Evolutionary conservation across 2,888 invertebrate species (phyloP).

Genomic region (Aspidiotus destructor): DNA sequence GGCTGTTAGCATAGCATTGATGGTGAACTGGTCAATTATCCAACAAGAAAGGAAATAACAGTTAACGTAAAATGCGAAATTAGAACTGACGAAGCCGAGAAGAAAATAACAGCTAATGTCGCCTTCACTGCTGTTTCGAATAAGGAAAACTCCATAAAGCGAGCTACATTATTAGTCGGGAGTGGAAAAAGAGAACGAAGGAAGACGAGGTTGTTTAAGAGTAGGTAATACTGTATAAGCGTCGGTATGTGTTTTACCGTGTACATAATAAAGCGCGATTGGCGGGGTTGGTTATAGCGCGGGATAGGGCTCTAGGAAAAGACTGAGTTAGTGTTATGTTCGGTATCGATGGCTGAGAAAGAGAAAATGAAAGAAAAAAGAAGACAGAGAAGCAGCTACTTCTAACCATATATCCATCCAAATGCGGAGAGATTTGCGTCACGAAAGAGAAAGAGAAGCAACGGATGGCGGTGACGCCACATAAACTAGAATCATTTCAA

Average conservation of each 20-base stretch:
- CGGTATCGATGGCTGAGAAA: conserved; percentile 31
- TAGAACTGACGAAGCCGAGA: conserved; percentile 30
- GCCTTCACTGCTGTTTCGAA: conserved; percentile 14
- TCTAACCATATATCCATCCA: conserved; percentile 31
- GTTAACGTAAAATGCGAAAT: conserved; percentile 32
- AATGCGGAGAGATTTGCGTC: conserved; percentile 31
- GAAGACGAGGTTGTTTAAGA: conserved; percentile 4
- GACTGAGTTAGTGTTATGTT: conserved; percentile 33
- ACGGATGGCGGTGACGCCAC: conserved; percentile 33
- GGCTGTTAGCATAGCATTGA: conserved; percentile 17
- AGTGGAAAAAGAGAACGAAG: not conserved
- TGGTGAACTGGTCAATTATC: conserved; percentile 30
- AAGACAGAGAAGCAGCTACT: conserved; percentile 26
- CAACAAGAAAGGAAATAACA: conserved; percentile 30
- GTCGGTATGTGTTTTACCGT: conserved; percentile 31
- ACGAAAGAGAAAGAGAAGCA: conserved; percentile 20
- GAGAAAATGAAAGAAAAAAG: conserved; percentile 25
- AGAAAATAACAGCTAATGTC: conserved; percentile 16
- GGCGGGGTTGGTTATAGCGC: not conserved
- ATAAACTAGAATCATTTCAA: conserved; percentile 33
- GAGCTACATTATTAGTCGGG: conserved; percentile 30
- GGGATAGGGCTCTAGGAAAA: conserved; percentile 16
- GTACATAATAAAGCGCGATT: conserved; percentile 28
- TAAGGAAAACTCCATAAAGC: conserved; percentile 29
- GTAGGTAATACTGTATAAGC: not conserved